A percentile compares a stretch with the other conserved stretches of the same genome.
These are phyloP conservation scores for Bugula neritina DNA, from an alignment of 2,888 invertebrate genomes.

Conservation along the genomic window DNA sequence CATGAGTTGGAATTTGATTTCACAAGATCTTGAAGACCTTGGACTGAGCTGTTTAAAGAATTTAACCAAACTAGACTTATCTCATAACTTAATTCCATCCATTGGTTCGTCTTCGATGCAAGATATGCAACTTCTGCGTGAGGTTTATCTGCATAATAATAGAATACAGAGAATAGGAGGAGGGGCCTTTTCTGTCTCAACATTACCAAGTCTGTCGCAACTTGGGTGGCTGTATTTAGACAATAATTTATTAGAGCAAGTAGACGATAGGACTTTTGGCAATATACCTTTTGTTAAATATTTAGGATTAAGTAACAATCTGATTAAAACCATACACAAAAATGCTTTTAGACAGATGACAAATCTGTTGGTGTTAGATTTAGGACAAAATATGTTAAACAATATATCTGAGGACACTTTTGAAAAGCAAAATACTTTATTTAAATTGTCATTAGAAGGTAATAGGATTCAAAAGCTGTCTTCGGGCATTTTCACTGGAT, in stretches of 20 bases:
- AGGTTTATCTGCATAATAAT: constrained; percentile 1
- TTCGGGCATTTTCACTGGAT: background rate
- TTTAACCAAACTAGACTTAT: background rate
- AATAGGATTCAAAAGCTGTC: background rate
- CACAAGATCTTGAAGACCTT: background rate
- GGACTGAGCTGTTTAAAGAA: background rate
- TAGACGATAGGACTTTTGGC: background rate
- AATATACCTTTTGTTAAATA: constrained; percentile 8
- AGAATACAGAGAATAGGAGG: background rate
- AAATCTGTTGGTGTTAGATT: background rate
- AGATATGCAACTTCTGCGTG: background rate
- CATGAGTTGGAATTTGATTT: background rate
- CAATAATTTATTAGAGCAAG: background rate
- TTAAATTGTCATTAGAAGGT: background rate
- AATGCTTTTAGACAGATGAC: background rate
- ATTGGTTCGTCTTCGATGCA: background rate
- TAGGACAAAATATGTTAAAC: background rate
- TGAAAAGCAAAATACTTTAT: background rate
- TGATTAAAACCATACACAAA: background rate
- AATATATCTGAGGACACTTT: background rate
- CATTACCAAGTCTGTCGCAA: background rate
- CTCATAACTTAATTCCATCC: background rate
- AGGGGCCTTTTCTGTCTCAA: background rate
- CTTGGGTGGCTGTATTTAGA: constrained; percentile 8
- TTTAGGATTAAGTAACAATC: constrained; percentile 9